Evolutionary conservation across 2,113 vertebrate genomes (phyloP).

Genomic region (Pristiophorus japonicus): DNA sequence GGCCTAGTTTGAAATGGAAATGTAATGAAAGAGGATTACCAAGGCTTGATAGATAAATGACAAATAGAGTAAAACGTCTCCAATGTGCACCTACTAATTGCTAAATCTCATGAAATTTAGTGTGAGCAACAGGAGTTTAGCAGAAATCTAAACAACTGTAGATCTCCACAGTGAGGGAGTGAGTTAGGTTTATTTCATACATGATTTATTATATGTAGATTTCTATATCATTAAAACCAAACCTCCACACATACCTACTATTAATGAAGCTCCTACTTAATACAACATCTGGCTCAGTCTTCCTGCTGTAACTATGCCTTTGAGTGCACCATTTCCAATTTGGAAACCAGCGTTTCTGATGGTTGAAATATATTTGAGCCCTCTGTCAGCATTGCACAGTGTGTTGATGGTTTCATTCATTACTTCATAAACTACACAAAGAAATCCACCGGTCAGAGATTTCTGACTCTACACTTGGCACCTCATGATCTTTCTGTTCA

Average conservation of each 20-base stretch:
- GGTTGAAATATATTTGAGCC: background rate
- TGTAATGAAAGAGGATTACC: background rate
- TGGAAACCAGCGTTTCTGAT: too few species aligned
- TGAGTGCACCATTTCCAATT: too few species aligned
- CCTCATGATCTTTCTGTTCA: background rate
- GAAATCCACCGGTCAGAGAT: background rate
- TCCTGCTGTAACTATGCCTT: background rate
- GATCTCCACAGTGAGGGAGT: background rate
- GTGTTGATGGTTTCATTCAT: background rate
- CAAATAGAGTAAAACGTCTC: background rate
- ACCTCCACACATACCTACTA: background rate
- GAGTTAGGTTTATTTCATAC: conserved; percentile 12
- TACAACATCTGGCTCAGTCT: background rate
- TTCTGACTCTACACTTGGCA: background rate
- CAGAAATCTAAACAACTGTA: background rate
- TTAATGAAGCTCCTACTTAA: background rate
- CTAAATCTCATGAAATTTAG: background rate
- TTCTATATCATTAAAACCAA: background rate
- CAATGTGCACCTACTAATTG: background rate
- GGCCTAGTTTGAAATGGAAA: background rate
- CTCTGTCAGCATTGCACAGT: background rate
- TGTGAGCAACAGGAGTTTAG: background rate
- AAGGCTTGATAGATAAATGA: background rate
- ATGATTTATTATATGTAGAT: background rate
- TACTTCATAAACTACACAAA: background rate